These are phyloP conservation scores for Andrena praecox DNA, from an alignment of 2,888 invertebrate genomes.

Conservation along the genomic window DNA sequence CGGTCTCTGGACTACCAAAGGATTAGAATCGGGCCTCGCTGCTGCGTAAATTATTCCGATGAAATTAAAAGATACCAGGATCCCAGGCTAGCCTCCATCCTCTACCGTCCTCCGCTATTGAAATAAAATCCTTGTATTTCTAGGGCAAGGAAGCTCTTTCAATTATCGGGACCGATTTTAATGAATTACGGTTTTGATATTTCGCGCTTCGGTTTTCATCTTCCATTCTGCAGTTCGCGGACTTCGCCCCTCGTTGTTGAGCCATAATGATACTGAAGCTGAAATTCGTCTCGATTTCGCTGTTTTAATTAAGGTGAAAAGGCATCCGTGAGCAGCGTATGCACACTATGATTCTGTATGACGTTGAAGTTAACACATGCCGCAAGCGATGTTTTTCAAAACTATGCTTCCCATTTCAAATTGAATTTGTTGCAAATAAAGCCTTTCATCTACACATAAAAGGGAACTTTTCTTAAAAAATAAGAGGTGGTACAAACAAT, in stretches of 20 bases:
- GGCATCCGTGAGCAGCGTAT: not conserved
- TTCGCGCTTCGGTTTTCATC: slow-evolving; percentile 20
- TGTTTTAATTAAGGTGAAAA: slow-evolving; percentile 16
- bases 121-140: slow-evolving; percentile 21
- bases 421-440: not conserved
- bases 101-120: not conserved
- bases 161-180: slow-evolving; percentile 13
- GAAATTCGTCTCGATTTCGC: slow-evolving; percentile 12
- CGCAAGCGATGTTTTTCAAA: not conserved
- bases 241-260: not conserved
- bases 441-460: not conserved
- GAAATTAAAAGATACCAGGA: slow-evolving; percentile 48
- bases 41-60: slow-evolving; percentile 46
- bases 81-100: not conserved
- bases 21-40: slow-evolving; percentile 31
- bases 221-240: not conserved
- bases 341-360: not conserved
- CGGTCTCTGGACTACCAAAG: slow-evolving; percentile 29
- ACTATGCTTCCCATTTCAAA: not conserved
- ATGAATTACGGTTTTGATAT: slow-evolving; percentile 21
- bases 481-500: not conserved
- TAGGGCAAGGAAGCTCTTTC: not conserved
- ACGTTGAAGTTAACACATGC: not conserved
- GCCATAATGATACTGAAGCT: not conserved
- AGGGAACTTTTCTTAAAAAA: not conserved